A percentile compares a stretch with the other conserved stretches of the same genome.
Evolutionary conservation across 2,113 vertebrate genomes (phyloP).

Genomic region (Rhinichthys klamathensis): DNA sequence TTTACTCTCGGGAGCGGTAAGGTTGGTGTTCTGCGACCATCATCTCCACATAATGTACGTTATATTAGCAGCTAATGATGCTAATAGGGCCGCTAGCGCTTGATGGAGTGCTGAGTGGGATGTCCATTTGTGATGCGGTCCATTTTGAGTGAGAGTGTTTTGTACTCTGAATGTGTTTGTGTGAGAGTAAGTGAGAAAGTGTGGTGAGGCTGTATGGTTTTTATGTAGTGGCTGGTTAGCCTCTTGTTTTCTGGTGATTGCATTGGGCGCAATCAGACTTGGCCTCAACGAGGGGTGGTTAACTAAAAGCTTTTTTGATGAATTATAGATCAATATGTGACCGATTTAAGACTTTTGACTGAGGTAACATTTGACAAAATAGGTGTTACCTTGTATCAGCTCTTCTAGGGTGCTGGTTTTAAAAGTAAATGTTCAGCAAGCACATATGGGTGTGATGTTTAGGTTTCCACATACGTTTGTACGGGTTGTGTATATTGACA

Average conservation of each 20-base stretch:
- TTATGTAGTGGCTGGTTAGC: not conserved
- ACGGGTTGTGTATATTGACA: too few species aligned
- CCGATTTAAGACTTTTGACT: not conserved
- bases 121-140: slow-evolving; percentile 32
- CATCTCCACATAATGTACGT: slow-evolving; percentile 39
- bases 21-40: slow-evolving; percentile 18
- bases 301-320: not conserved
- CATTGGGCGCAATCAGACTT: not conserved
- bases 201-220: not conserved
- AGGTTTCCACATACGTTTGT: not conserved
- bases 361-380: not conserved
- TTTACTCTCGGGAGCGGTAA: slow-evolving; percentile 35
- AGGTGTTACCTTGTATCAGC: not conserved
- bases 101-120: slow-evolving; percentile 29
- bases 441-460: not conserved
- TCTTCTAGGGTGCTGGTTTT: not conserved
- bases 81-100: slow-evolving; percentile 27
- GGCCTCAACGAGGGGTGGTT: not conserved
- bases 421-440: not conserved
- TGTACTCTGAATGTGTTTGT: slow-evolving; percentile 24
- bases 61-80: slow-evolving; percentile 39
- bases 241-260: not conserved
- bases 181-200: not conserved
- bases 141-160: slow-evolving; percentile 16
- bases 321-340: not conserved